Evolutionary conservation across 2,888 invertebrate genomes (phyloP).

Genomic region (Leptinotarsa haldemani): DNA sequence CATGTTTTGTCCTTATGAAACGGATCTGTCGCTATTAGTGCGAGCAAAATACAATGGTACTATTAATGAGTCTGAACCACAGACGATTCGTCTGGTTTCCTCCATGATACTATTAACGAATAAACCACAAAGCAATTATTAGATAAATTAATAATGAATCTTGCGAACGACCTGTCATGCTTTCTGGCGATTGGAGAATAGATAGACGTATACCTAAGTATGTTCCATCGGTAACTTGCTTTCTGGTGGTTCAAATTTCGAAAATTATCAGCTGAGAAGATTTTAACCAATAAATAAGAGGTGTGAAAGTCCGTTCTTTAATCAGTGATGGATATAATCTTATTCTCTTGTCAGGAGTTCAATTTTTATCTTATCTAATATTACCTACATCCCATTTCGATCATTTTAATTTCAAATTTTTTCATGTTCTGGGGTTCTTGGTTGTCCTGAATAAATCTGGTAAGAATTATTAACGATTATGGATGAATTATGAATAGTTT

Average conservation of each 20-base stretch:
- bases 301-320: constrained; percentile 12
- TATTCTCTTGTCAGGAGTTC: neutral
- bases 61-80: neutral
- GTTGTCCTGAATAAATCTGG: constrained; percentile 5
- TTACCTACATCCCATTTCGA: neutral
- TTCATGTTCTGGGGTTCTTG: constrained; percentile 7
- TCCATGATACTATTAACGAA: neutral
- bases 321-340: neutral
- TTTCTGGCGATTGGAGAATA: no score
- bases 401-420: constrained; percentile 18
- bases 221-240: neutral
- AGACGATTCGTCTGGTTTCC: neutral
- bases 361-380: constrained; percentile 2
- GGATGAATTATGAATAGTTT: neutral
- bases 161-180: no score
- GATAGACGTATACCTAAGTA: no score
- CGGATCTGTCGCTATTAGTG: neutral
- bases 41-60: neutral
- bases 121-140: neutral
- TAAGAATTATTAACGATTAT: constrained; percentile 10
- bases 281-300: neutral
- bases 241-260: neutral
- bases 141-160: no score
- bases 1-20: neutral
- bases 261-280: neutral